phyloP scores from a whole-genome alignment of 2,797 vertebrate genomes.

The Sebastes reedi region DNA sequence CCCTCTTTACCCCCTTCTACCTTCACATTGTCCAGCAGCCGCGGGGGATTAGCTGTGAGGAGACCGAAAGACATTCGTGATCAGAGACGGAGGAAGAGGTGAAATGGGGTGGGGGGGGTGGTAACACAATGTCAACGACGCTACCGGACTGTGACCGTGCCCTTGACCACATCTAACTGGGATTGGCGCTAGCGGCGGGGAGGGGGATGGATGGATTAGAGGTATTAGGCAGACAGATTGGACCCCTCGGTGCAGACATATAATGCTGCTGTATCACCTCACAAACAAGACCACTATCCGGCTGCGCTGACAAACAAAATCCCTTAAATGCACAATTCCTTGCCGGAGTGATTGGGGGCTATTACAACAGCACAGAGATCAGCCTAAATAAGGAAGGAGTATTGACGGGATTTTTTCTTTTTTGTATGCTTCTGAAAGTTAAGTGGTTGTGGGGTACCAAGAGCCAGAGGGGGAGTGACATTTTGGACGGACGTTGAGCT shows the following conservation, averaged over 20 bases:
- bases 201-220: slow-evolving; percentile 53
- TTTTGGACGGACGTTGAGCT: not conserved
- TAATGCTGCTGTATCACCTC: slow-evolving; percentile 38
- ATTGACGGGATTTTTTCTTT: not conserved
- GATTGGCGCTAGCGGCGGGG: slow-evolving; percentile 23
- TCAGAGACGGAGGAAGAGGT: slow-evolving; percentile 1
- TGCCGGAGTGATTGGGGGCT: not conserved
- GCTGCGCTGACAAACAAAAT: slow-evolving; percentile 43
- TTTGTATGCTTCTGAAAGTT: not conserved
- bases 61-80: slow-evolving; percentile 33
- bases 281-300: not conserved
- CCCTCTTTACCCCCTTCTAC: not conserved
- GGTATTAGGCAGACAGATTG: slow-evolving; percentile 47
- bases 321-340: slow-evolving; percentile 43
- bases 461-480: not conserved
- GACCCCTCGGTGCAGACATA: slow-evolving; percentile 51
- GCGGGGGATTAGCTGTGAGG: slow-evolving; percentile 44
- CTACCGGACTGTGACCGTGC: slow-evolving; percentile 16
- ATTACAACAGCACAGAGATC: not conserved
- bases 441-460: not conserved
- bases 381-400: not conserved
- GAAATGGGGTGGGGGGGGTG: too few relatives aligned
- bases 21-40: slow-evolving; percentile 40
- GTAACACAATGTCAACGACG: not conserved
- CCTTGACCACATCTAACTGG: slow-evolving; percentile 38